Evolutionary conservation across 2,888 invertebrate genomes (phyloP), one percentile per base, ranked within the genome.

Genomic region (Baccha elongata): DNA sequence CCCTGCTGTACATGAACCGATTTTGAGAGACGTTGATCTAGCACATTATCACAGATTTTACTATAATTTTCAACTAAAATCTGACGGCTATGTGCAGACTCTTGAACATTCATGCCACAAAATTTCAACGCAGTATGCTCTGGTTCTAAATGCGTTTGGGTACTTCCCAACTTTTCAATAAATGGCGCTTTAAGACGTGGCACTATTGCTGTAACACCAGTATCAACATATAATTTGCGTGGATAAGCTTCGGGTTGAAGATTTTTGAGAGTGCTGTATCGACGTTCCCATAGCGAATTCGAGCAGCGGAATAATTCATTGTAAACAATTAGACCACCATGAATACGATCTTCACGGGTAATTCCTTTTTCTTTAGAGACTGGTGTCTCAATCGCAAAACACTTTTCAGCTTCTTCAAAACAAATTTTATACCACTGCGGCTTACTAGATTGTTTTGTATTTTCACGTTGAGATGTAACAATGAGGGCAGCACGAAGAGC

Each of bases 401-500:
- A 95, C 65, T 93, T 92, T 87, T 94, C 94, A 1, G 97, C 96
- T 90, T 98, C 98, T 84, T 97, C 96, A 90, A 96, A 98, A 88
- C 98, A 98, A 87, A 96, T 96, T 88, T 96, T 96, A 89, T 97
- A 97, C 97, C 98, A 98, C 86, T 94, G 95, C 0, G 96, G 95
- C 88, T 95, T 96, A 86, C 96, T 95, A 42, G 95, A 95, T 88
- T 98, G 97, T 89, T 97, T 98, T 0, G 96, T 95, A n/a, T 96
- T 96, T 91, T 99, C 99, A 78, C 99, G 93, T 88, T 99, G 99
- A 1, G 98, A 96, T 0, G 98, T 98, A 0, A 99, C 98, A 0
- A 98, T 96, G 5, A 99, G 91, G 0, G 98, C 99, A 19, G 98
- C 98, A 86, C 98, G 92, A n/a, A 99, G 91, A 0, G 99, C 98